A percentile compares a stretch with the other conserved stretches of the same genome.
Evolutionary conservation across 1,140 invertebrate genomes (phyloP).

Genomic region (Orchestia grillus): DNA sequence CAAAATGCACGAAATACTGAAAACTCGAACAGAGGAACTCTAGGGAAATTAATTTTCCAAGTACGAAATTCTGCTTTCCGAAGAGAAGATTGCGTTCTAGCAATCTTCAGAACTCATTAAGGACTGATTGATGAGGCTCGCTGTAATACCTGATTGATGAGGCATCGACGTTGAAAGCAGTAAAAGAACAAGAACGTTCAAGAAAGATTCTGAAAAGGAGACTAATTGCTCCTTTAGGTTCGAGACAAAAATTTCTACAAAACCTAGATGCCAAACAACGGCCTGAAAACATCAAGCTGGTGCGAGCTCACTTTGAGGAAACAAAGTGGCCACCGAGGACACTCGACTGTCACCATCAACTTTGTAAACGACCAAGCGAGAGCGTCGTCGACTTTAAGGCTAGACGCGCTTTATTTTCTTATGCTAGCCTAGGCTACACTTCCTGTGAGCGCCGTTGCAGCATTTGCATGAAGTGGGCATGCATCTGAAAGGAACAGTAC

Average conservation of each 20-base stretch:
- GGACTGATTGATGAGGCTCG: conserved; percentile 23
- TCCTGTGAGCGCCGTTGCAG: neutral
- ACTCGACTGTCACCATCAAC: conserved; percentile 31
- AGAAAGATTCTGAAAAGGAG: neutral
- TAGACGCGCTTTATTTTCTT: neutral
- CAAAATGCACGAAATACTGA: neutral
- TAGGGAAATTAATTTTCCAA: neutral
- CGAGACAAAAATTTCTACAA: neutral
- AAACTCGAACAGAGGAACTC: neutral
- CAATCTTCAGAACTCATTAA: conserved; percentile 27
- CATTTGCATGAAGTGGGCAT: neutral
- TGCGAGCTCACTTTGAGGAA: neutral
- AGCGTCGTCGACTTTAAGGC: neutral
- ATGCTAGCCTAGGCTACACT: neutral
- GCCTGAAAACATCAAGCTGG: conserved; percentile 6
- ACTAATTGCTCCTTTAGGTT: neutral
- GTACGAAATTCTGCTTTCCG: neutral
- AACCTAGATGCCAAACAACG: neutral
- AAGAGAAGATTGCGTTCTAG: neutral
- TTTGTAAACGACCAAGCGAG: conserved; percentile 22
- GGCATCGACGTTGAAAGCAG: neutral
- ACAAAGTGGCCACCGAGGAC: conserved; percentile 17
- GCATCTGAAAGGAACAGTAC: neutral
- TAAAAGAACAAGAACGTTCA: neutral
- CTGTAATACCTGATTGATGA: neutral